Base-by-base conservation (phyloP, 2,888 invertebrate genomes). In the Ochropleura plecta region DNA sequence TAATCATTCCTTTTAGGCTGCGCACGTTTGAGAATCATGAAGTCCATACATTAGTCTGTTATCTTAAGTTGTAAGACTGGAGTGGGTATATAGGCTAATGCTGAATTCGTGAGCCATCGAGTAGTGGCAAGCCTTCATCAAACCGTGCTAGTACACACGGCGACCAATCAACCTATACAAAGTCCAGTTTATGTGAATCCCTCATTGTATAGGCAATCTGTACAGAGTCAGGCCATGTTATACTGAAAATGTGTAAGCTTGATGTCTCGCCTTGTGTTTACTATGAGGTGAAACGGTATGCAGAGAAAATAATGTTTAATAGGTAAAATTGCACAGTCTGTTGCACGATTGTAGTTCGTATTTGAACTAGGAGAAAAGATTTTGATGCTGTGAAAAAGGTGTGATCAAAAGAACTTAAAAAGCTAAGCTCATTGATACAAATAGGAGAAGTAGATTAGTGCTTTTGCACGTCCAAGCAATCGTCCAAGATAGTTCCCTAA, bases 41-140 rank as follows among this genome's bases (percentile, higher is more conserved):
- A 63, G 16, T 20, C 46, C 30, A 69, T 72, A 57, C 67, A 72
- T 81, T 55, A 82, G 46, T 30, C 18, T 65, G 55, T 82, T 86
- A 85, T 87, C 83, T 82, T 12, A 53, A 73, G 49, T 55, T 78
- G 79, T 74, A 71, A 59, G 57, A 73, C 73, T 77, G 18, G 9
- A 74, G 44, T 53, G 51, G 55, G 20, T 16, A 77, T 70, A 57
- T 80, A 81, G 87, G 87, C 80, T 86, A 86, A 87, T 86, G 87
- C 53, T 14, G 10, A 72, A 64, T 76, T 87, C 86, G 86, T 86
- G 86, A 78, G 69, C 70, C 82, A 51, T 67, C 42, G 66, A 40
- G 42, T 20, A 16, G 30, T 30, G 69, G 64, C 16, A 57, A 68
- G n/a, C 30, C 70, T 70, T 42, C 70, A 51, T 62, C 84, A 74